Conservation (phyloP, 2,888 invertebrate species). For the Pseudolycoriella hygida region DNA sequence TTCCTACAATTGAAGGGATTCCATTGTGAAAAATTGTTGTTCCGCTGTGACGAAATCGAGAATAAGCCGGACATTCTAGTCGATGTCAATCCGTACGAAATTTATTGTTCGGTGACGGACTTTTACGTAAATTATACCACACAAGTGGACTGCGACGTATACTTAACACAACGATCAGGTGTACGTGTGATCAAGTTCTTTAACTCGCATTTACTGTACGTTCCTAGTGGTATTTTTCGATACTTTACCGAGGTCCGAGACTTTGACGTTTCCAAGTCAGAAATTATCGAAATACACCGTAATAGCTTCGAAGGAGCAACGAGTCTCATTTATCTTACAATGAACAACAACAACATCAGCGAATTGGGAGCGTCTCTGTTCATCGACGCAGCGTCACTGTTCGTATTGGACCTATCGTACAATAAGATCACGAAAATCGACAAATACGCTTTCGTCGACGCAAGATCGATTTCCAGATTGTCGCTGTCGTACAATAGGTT, state of each 20-base stretch:
- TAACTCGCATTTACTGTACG: slow-evolving; percentile 22
- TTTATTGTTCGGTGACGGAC: slow-evolving; percentile 24
- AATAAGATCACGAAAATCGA: slow-evolving; percentile 19
- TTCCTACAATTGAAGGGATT: neutral
- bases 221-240: slow-evolving; percentile 25
- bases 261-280: slow-evolving; percentile 23
- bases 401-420: slow-evolving; percentile 21
- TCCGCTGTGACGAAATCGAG: slow-evolving; percentile 27
- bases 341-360: slow-evolving; percentile 23
- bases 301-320: slow-evolving; percentile 24
- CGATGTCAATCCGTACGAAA: slow-evolving; percentile 11
- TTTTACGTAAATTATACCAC: slow-evolving; percentile 25
- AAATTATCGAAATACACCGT: slow-evolving; percentile 22
- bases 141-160: slow-evolving; percentile 17
- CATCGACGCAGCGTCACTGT: slow-evolving; percentile 21
- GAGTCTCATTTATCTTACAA: slow-evolving; percentile 20
- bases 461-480: slow-evolving; percentile 20
- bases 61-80: too few relatives aligned
- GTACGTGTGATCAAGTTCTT: slow-evolving; percentile 28
- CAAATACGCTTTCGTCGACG: slow-evolving; percentile 22
- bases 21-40: slow-evolving; percentile 19
- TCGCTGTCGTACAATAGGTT: slow-evolving; percentile 15
- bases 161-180: slow-evolving; percentile 15
- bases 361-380: slow-evolving; percentile 24
- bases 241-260: slow-evolving; percentile 21